Evolutionary conservation across 2,797 vertebrate species (phyloP), one percentile per base, ranked within the genome.

Genomic region (Natrix natrix): DNA sequence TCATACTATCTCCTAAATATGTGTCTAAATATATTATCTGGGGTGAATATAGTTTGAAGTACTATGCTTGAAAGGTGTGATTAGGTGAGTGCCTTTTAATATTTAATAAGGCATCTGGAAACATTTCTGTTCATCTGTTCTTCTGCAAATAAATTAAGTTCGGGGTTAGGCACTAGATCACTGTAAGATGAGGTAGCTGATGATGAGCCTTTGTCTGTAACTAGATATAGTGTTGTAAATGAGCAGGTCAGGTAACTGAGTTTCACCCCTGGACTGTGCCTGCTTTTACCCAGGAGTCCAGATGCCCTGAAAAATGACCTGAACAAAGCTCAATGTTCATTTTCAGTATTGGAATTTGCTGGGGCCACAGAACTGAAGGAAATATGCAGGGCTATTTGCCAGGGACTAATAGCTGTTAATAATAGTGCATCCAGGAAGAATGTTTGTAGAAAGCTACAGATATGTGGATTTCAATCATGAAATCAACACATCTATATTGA

Each of bases 81-180:
- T 93, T 83, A 55, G 57, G 57, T 86, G 86, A 88, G 59, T 48
- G 90, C 52, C 59, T 87, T 60, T 93, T 57, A 91, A 93, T 93
- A 87, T 94, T 90, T 94, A 89, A 91, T 93, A 61, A 60, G n/a
- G 59, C 90, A 63, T 87, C 37, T 86, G 59, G 90, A 93, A 28
- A 57, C 0, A 0, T 74, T 88, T 57, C 94, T 89, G 90, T 24
- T 12, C 69, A 0, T 1, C 14, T 13, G 26, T 63, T n/a, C 26
- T 28, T 63, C 6, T 37, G 55, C 14, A 91, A 93, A 87, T 91
- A 93, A 37, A 17, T 0, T 0, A 86, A 90, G 37, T 59, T 91
- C 52, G 87, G 37, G 74, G 20, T 83, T 22, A 92, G 89, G 78
- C 90, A 88, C 90, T 52, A 37, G 90, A 88, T 55, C 55, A 54